phyloP scores from a whole-genome alignment of 1,140 invertebrate species.

The Maniola jurtina region DNA sequence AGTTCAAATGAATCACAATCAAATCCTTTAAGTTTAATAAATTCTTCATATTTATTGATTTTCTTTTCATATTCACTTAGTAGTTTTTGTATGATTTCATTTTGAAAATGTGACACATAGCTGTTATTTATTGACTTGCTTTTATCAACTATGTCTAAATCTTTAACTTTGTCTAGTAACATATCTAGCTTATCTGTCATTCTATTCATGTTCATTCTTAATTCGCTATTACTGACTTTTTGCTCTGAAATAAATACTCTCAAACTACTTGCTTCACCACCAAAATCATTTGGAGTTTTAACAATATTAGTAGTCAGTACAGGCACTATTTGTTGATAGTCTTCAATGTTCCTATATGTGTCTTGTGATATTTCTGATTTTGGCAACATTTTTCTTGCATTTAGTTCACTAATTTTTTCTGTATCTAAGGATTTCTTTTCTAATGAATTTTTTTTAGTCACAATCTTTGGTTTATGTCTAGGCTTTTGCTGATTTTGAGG shows the following conservation, averaged over 20 bases:
- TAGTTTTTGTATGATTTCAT: constrained; percentile 55
- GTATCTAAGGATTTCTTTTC: constrained; percentile 36
- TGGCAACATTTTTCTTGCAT: constrained; percentile 27
- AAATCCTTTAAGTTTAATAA: constrained; percentile 44
- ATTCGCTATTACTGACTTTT: constrained; percentile 63
- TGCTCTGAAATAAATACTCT: constrained; percentile 62
- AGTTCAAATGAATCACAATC: constrained; percentile 37
- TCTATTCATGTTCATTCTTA: constrained; percentile 64
- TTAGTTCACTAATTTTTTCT: constrained; percentile 31
- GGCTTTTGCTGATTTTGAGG: constrained; percentile 35
- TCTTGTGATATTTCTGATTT: constrained; percentile 25
- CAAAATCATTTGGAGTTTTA: constrained; percentile 9
- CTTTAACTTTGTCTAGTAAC: constrained; percentile 47
- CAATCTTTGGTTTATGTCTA: constrained; percentile 50
- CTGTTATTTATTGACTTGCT: constrained; percentile 12
- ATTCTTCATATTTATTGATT: constrained; percentile 59
- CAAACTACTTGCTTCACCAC: constrained; percentile 37
- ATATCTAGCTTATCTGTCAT: constrained; percentile 60
- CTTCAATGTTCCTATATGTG: constrained; percentile 26
- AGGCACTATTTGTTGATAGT: constrained; percentile 43
- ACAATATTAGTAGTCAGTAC: constrained; percentile 19
- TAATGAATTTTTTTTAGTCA: constrained; percentile 32
- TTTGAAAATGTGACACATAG: constrained; percentile 39
- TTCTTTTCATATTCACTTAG: constrained; percentile 65
- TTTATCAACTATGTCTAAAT: constrained; percentile 31